A percentile compares a stretch with the other conserved stretches of the same genome.
Conservation (phyloP, 2,797 vertebrate genomes). For the Coilia nasus region DNA sequence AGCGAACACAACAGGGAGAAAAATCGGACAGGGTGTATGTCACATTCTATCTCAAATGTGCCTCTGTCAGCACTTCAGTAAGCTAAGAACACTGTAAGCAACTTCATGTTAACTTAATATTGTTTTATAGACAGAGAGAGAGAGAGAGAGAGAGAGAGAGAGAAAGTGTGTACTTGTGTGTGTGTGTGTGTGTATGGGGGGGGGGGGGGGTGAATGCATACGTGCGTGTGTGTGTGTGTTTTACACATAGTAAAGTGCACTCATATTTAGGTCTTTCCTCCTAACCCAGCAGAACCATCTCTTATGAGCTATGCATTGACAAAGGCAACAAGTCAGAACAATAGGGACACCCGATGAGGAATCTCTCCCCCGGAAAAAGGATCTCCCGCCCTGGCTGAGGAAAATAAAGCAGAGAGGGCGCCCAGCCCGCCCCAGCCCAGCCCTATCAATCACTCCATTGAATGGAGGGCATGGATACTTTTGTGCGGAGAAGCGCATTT, state of each 20-base stretch:
- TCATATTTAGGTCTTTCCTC: neutral
- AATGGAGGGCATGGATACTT: neutral
- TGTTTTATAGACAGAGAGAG: too few species aligned
- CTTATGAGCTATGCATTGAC: neutral
- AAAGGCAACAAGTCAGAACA: constrained; percentile 5
- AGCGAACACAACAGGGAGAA: too few species aligned
- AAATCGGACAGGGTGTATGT: too few species aligned
- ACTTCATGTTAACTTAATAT: too few species aligned
- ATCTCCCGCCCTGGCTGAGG: neutral
- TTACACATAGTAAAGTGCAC: too few species aligned
- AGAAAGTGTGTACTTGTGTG: neutral
- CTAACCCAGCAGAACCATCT: neutral
- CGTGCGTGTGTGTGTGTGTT: neutral
- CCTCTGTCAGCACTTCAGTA: too few species aligned
- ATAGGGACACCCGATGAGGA: constrained; percentile 6
- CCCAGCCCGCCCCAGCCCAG: neutral
- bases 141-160: too few species aligned
- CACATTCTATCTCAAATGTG: too few species aligned
- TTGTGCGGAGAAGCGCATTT: neutral
- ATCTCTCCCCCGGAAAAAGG: neutral
- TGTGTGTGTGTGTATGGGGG: too few species aligned
- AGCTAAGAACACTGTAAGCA: too few species aligned
- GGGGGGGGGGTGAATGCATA: neutral
- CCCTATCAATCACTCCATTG: neutral
- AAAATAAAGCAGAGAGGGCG: neutral